Evolutionary conservation across 2,888 invertebrate genomes (phyloP).

Genomic region (Hydrotaea cyrtoneurina): DNA sequence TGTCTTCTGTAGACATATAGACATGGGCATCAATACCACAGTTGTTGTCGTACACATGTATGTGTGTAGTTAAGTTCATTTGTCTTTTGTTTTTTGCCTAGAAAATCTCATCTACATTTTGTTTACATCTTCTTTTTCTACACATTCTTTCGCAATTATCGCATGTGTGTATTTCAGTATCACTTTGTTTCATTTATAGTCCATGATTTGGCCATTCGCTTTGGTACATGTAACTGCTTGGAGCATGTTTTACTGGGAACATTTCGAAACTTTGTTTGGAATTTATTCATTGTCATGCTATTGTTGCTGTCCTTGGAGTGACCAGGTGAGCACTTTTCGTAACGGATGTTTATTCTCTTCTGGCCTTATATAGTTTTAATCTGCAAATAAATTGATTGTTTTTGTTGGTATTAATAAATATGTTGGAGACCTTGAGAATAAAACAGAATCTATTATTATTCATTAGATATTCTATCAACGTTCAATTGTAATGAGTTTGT

Average conservation of each 20-base stretch:
- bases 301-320: background rate
- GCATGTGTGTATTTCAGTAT: background rate
- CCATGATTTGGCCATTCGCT: background rate
- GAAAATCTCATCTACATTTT: constrained; percentile 12
- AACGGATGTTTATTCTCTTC: background rate
- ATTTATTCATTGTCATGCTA: background rate
- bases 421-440: background rate
- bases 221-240: background rate
- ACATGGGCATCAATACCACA: background rate
- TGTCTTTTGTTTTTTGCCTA: background rate
- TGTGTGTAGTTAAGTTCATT: background rate
- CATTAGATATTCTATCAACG: background rate
- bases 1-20: background rate
- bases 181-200: constrained; percentile 6
- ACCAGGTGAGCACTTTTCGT: constrained; percentile 9
- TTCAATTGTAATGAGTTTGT: background rate
- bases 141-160: background rate
- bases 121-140: constrained; percentile 1
- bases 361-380: constrained; percentile 10
- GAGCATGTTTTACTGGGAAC: background rate
- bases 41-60: background rate
- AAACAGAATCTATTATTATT: background rate
- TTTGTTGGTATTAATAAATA: constrained; percentile 17
- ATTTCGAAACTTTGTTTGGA: background rate
- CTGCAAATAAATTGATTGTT: constrained; percentile 32